A percentile compares a stretch with the other conserved stretches of the same genome.
Conservation (phyloP, 2,797 vertebrate genomes). For the Pipistrellus nathusii region DNA sequence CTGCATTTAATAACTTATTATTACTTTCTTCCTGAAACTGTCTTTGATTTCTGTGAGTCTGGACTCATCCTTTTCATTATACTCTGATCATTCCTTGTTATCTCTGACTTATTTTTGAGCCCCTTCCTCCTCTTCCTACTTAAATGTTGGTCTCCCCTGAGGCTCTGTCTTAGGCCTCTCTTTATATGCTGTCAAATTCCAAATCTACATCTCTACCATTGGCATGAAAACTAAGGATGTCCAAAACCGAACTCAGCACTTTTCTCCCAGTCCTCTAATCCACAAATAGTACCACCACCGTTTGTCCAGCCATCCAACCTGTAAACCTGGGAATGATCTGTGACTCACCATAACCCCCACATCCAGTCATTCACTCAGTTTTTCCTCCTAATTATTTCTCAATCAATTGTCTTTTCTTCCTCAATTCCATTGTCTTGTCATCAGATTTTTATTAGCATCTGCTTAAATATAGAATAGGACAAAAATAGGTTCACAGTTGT, state of each 20-base stretch:
- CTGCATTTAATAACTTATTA: slow-evolving; percentile 10
- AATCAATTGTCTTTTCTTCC: not conserved
- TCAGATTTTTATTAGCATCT: slow-evolving; percentile 24
- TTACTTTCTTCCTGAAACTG: slow-evolving; percentile 48
- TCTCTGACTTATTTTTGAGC: slow-evolving; percentile 3
- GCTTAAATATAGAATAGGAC: not conserved
- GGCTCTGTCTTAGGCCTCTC: not conserved
- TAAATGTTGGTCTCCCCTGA: not conserved
- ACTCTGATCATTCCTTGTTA: not conserved
- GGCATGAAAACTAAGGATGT: not conserved
- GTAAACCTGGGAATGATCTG: not conserved
- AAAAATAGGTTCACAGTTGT: not conserved
- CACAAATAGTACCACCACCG: not conserved
- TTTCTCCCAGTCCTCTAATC: not conserved
- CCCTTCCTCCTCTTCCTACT: not conserved
- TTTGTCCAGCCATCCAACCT: not conserved
- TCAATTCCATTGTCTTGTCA: not conserved
- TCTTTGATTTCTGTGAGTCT: slow-evolving; percentile 46
- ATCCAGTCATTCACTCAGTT: not conserved
- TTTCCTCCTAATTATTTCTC: slow-evolving; percentile 38
- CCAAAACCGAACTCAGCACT: not conserved
- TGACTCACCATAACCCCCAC: not conserved
- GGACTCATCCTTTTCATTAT: not conserved
- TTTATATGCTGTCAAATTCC: not conserved
- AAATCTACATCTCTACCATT: not conserved